Percentiles rank a stretch among this genome's conserved stretches.
Conservation (phyloP, 2,888 invertebrate genomes). For the Caenorhabditis sp. region DNA sequence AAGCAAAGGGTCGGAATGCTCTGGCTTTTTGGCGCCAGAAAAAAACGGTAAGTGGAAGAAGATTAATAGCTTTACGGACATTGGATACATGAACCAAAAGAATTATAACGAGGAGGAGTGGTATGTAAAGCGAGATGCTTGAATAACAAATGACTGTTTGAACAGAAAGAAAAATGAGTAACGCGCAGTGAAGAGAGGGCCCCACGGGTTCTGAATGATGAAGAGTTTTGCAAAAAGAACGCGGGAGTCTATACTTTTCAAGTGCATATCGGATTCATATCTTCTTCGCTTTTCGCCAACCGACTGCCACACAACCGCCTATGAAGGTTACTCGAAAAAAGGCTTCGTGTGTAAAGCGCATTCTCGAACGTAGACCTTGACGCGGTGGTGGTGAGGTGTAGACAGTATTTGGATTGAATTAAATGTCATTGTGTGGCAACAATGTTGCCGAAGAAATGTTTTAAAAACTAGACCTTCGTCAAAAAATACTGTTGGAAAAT, state of each 20-base stretch:
- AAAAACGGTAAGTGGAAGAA: constrained; percentile 62
- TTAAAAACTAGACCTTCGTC: constrained; percentile 52
- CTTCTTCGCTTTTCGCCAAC: constrained; percentile 15
- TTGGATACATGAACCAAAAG: constrained; percentile 60
- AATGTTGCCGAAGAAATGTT: constrained; percentile 37
- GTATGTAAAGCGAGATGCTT: constrained; percentile 59
- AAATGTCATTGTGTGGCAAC: neutral
- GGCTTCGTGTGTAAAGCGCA: constrained; percentile 37
- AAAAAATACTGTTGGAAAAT: constrained; percentile 41
- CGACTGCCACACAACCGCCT: constrained; percentile 9
- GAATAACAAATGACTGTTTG: constrained; percentile 64
- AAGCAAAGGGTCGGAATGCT: constrained; percentile 45
- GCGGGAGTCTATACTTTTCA: constrained; percentile 19
- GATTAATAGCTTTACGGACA: constrained; percentile 62
- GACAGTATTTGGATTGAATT: constrained; percentile 33
- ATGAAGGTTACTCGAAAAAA: constrained; percentile 19
- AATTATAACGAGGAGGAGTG: constrained; percentile 58
- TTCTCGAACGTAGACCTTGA: constrained; percentile 59
- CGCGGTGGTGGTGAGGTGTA: constrained; percentile 18
- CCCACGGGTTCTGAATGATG: constrained; percentile 16
- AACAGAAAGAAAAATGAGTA: constrained; percentile 45
- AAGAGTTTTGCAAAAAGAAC: constrained; percentile 10
- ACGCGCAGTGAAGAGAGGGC: constrained; percentile 14
- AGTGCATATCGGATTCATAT: constrained; percentile 54
- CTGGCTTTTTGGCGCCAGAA: constrained; percentile 22